A percentile compares a stretch with the other conserved stretches of the same genome.
phyloP scores from a whole-genome alignment of 2,113 vertebrate genomes.

The Paratilapia polleni region DNA sequence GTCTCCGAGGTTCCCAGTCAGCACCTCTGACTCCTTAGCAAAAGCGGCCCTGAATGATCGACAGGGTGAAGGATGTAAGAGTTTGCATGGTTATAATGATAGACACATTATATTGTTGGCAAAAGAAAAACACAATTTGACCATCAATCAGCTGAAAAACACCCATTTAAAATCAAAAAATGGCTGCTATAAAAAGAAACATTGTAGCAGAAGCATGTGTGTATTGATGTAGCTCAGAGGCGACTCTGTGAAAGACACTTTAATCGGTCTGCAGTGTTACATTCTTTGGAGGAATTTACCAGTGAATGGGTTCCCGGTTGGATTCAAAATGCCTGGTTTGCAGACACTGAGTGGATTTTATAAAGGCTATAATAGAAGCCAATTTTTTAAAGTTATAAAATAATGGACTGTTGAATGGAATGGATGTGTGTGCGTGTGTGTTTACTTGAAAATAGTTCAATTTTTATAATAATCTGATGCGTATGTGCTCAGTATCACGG shows the following conservation, averaged over 20 bases:
- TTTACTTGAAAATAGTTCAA: background rate
- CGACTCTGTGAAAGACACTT: background rate
- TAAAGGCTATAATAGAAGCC: slow-evolving; percentile 15
- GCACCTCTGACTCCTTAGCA: slow-evolving; percentile 95
- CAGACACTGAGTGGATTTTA: slow-evolving; percentile 7
- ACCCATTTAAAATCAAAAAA: background rate
- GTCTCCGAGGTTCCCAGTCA: slow-evolving; percentile 97
- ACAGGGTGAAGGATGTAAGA: background rate
- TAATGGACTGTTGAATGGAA: slow-evolving; percentile 26
- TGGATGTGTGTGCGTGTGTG: background rate
- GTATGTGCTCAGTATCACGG: background rate
- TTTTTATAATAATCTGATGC: background rate
- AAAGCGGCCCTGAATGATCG: slow-evolving; percentile 87
- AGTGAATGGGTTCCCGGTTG: background rate
- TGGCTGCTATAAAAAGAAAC: background rate
- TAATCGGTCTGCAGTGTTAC: slow-evolving; percentile 2
- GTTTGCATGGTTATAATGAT: background rate
- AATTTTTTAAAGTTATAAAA: slow-evolving; percentile 34
- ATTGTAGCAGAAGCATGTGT: background rate
- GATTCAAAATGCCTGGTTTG: slow-evolving; percentile 2
- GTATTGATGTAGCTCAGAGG: background rate
- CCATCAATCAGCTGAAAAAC: background rate
- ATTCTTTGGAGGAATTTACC: slow-evolving; percentile 10
- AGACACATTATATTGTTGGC: background rate
- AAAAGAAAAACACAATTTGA: slow-evolving; percentile 23